These are phyloP conservation scores for Silurus asotus DNA, from an alignment of 2,113 vertebrate genomes.

Conservation along the genomic window DNA sequence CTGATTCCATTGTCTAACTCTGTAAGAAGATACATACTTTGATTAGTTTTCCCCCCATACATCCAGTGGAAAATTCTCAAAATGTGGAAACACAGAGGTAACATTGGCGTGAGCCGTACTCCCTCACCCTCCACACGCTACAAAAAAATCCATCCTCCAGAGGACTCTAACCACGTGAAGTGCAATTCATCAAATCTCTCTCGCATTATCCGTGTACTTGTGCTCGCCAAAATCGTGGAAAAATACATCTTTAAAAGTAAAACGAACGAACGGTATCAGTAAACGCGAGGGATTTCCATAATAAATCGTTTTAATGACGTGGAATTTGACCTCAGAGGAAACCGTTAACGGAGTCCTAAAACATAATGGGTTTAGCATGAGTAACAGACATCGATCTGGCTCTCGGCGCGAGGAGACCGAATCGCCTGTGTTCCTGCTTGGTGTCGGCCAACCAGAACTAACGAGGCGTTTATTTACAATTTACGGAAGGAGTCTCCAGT, in stretches of 20 bases:
- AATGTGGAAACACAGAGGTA: not conserved
- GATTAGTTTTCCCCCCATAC: not conserved
- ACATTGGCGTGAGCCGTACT: not conserved
- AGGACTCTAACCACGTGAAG: not conserved
- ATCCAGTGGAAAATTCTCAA: not conserved
- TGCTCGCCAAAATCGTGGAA: not conserved
- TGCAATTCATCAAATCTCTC: not conserved
- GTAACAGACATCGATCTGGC: not conserved
- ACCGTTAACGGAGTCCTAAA: not conserved
- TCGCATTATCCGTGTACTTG: not conserved
- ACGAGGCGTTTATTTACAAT: not conserved
- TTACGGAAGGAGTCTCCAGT: not conserved
- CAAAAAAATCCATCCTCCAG: not conserved
- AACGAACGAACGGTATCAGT: not conserved
- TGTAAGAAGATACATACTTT: not conserved
- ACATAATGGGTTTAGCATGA: not conserved
- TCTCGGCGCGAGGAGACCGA: not conserved
- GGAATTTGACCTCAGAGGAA: not conserved
- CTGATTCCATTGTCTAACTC: not conserved
- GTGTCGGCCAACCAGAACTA: not conserved
- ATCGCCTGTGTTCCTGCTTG: not conserved
- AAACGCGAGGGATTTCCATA: not conserved
- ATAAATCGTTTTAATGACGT: not conserved
- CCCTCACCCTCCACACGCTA: not conserved
- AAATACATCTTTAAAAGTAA: not conserved